Conservation (phyloP, 2,797 vertebrate species). For the Sphaeramia orbicularis region DNA sequence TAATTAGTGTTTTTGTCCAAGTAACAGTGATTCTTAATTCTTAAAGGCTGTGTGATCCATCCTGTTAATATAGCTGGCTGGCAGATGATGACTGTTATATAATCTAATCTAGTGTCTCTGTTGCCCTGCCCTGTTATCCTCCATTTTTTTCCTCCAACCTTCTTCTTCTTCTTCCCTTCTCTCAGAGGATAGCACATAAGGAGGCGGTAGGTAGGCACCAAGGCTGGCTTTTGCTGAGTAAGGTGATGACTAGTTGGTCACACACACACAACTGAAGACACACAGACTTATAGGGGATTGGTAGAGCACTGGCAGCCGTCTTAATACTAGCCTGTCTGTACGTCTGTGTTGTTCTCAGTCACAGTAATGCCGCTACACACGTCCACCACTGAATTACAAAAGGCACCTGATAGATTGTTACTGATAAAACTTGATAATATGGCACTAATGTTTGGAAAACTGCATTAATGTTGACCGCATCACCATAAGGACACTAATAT, state of each 20-base stretch:
- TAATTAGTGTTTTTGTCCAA: too few species aligned
- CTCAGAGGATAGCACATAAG: conserved; percentile 14
- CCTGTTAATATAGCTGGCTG: background rate
- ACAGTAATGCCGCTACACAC: background rate
- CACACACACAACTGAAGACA: conserved; percentile 11
- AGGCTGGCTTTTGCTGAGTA: conserved; percentile 29
- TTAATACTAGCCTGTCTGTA: conserved; percentile 28
- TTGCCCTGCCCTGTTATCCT: conserved; percentile 10
- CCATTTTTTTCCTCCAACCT: conserved; percentile 23
- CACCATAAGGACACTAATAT: background rate
- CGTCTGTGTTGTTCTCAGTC: conserved; percentile 7
- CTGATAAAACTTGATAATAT: conserved; percentile 5
- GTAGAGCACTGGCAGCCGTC: conserved; percentile 2
- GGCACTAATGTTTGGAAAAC: background rate
- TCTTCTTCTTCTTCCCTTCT: conserved; percentile 8
- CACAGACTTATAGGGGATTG: conserved; percentile 26
- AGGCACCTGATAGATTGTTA: background rate
- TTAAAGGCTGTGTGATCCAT: background rate
- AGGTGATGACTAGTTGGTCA: conserved; percentile 24
- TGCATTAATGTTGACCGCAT: background rate
- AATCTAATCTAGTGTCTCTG: conserved; percentile 11
- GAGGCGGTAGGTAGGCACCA: background rate
- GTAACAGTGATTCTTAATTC: too few species aligned
- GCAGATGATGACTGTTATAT: conserved; percentile 15
- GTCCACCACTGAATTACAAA: background rate